Conservation (phyloP, 1,140 invertebrate species). For the Anoplolepis gracilipes region DNA sequence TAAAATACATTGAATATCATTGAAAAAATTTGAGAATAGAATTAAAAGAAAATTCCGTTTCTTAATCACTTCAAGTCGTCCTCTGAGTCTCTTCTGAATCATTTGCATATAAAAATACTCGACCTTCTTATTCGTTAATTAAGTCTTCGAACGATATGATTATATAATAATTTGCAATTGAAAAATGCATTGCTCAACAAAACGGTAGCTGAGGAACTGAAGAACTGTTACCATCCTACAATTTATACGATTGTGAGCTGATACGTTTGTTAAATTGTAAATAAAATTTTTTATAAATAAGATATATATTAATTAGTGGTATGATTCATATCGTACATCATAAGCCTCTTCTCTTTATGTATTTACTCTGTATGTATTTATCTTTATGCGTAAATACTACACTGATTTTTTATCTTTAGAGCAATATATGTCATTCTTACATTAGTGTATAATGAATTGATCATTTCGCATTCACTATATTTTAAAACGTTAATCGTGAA, state of each 20-base stretch:
- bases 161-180: constrained; percentile 48
- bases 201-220: not conserved
- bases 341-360: not conserved
- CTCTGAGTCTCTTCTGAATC: not conserved
- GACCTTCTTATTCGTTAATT: constrained; percentile 26
- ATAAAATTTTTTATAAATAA: not conserved
- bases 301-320: constrained; percentile 13
- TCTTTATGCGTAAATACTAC: constrained; percentile 41
- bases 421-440: constrained; percentile 19
- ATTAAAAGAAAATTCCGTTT: not conserved
- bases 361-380: constrained; percentile 28
- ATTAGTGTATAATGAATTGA: constrained; percentile 31
- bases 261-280: not conserved
- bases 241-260: constrained; percentile 3
- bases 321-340: constrained; percentile 32
- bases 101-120: not conserved
- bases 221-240: not conserved
- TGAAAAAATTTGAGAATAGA: not conserved
- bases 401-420: constrained; percentile 45
- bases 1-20: not conserved
- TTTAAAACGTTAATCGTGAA: not conserved
- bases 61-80: not conserved
- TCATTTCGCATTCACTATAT: constrained; percentile 8
- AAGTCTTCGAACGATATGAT: not conserved
- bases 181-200: constrained; percentile 19